Percentiles rank a stretch among this genome's conserved stretches.
phyloP scores from a whole-genome alignment of 2,888 invertebrate species.

The Acleris sparsana region DNA sequence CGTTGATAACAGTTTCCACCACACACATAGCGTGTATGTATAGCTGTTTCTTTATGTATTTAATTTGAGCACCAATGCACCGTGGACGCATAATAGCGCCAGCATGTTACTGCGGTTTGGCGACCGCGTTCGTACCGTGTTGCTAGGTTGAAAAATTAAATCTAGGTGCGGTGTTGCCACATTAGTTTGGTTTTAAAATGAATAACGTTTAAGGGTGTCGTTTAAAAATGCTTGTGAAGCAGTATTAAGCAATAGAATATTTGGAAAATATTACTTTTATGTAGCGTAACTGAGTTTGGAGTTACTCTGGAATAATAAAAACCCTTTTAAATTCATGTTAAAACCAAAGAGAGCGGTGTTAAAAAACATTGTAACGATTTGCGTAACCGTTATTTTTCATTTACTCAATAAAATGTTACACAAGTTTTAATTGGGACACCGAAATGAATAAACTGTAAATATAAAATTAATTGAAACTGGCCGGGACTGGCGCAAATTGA shows the following conservation, averaged over 20 bases:
- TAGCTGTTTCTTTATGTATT: conserved; percentile 49
- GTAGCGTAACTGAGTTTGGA: no score
- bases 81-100: conserved; percentile 65
- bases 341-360: no score
- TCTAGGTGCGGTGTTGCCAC: conserved; percentile 1
- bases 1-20: conserved; percentile 15
- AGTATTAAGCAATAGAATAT: no score
- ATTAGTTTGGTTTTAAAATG: not conserved
- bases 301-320: no score
- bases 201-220: not conserved
- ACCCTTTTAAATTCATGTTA: no score
- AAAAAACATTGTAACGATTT: no score
- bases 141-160: conserved; percentile 18
- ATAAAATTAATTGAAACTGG: conserved; percentile 57
- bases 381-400: not conserved
- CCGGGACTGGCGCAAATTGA: conserved; percentile 53
- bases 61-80: conserved; percentile 76
- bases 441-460: conserved; percentile 40
- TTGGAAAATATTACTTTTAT: no score
- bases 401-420: conserved; percentile 17
- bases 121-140: conserved; percentile 59
- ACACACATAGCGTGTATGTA: conserved; percentile 10
- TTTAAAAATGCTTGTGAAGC: not conserved
- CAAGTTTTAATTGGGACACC: conserved; percentile 34
- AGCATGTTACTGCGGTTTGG: conserved; percentile 79